Base-by-base conservation (phyloP, 2,888 invertebrate species). In the Cataglyphis cursor region DNA sequence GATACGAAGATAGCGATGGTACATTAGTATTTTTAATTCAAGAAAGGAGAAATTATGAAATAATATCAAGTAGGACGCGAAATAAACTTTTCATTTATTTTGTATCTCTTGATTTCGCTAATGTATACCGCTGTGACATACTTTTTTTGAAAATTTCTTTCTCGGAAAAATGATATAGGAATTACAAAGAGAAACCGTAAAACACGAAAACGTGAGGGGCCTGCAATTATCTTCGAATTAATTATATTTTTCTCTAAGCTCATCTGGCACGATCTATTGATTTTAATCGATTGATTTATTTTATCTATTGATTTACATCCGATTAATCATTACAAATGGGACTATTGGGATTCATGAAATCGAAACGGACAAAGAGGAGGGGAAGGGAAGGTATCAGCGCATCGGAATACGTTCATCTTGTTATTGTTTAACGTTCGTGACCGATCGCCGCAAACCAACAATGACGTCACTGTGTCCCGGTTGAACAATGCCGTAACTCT, bases 401-500 rank as follows among this genome's bases (percentile, higher is more conserved):
- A 10, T 38, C 68, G 41, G 68, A 66, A 66, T 57, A 41, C 76
- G 31, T 72, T 5, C 68, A n/a, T 8, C 18, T 65, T 38, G 44
- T 59, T 78, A 72, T 78, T 78, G 72, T 59, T 78, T 59, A 44
- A 57, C n/a, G n/a, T 28, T 76, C 38, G 66, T 41, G 21, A 78
- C 44, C 72, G 70, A 70, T 78, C 59, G 59, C 15, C 18, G 35
- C 12, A 21, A 48, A 68, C 21, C 44, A 68, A 78, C 78, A 78
- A 78, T 78, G 59, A 44, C 72, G 31, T 78, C 57, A 70, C 59
- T 24, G 31, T 44, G 57, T 44, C 44, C 28, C 59, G 44, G 18
- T 44, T 12, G 35, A 72, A 78, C 72, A 78, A 78, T 70, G 31
- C 72, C 44, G 59, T 70, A 78, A 78, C 72, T 78, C 44, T 44